These are phyloP conservation scores for Chelon labrosus DNA, from an alignment of 2,797 vertebrate genomes.

Conservation along the genomic window DNA sequence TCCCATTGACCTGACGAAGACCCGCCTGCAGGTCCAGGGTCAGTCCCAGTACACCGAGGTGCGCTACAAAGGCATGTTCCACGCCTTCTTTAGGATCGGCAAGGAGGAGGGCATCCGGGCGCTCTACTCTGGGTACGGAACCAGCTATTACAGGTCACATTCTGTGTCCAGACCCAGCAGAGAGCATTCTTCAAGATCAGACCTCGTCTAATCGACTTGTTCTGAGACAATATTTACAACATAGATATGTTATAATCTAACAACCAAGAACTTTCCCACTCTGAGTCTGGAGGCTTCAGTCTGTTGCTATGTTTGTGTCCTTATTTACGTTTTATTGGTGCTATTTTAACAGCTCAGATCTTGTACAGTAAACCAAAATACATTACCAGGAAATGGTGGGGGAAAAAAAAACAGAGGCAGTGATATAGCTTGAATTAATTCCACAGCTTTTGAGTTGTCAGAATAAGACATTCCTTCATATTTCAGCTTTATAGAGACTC, in stretches of 20 bases:
- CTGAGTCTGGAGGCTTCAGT: too few relatives aligned
- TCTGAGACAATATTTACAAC: too few relatives aligned
- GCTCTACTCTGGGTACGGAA: slow-evolving; percentile 91
- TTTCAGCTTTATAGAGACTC: neutral
- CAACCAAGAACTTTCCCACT: too few relatives aligned
- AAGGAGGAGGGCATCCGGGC: slow-evolving; percentile 92
- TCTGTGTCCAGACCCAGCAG: neutral
- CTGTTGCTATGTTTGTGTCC: neutral
- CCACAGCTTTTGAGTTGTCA: too few relatives aligned
- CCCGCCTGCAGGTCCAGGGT: slow-evolving; percentile 95
- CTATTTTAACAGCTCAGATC: neutral
- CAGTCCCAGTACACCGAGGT: slow-evolving; percentile 95
- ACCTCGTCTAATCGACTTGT: too few relatives aligned
- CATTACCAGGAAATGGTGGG: too few relatives aligned
- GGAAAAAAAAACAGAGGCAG: too few relatives aligned
- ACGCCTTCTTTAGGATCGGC: slow-evolving; percentile 93
- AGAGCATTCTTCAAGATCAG: neutral
- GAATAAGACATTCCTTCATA: too few relatives aligned
- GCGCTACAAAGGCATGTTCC: slow-evolving; percentile 96
- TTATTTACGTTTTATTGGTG: neutral
- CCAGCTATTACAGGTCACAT: neutral
- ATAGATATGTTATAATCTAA: too few relatives aligned
- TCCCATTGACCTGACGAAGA: slow-evolving; percentile 95
- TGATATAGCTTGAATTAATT: too few relatives aligned
- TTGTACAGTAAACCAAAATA: neutral